Base-by-base conservation (phyloP, 2,888 invertebrate species). In the Choreutis nemorana region DNA sequence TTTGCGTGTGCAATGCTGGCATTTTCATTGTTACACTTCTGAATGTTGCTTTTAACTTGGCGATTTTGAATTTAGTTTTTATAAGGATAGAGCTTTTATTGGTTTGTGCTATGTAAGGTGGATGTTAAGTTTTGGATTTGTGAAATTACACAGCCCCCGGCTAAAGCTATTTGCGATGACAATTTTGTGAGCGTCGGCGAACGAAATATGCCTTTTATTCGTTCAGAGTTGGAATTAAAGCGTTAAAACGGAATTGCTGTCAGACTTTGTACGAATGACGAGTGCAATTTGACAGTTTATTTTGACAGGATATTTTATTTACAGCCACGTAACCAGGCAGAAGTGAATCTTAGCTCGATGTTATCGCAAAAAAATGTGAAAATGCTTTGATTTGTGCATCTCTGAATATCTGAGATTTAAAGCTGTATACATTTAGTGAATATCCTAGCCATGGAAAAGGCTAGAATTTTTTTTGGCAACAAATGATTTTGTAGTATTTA, bases 121-220 rank as follows among this genome's bases (percentile, higher is more conserved):
- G 48, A 52, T 60, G 37, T 28, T 48, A 27, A 37, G 48, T 53
- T 55, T 56, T 44, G 37, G 30, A 36, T 18, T 37, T 46, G 41
- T 26, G 37, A 13, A 27, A 33, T 39, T 45, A 38, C 33, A 45
- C 40, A 36, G 73, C 78, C 63, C 37, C 38, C 41, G 73, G 78
- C 72, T 42, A 73, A 73, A 77, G 72, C 78, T 77, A 78, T 78
- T 78, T 77, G 75, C 70, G 75, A 75, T 77, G 78, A 78, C 78
- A 77, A 78, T 78, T 78, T 77, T 60, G 71, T 66, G 64, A 72
- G 67, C 68, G 66, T 61, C 64, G 68, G 63, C 55, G 71, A 67
- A 71, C 73, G 75, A 75, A 78, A 77, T 77, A 77, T 78, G 77
- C 73, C 77, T 77, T 78, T 78, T 78, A 78, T 78, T 68, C 75